A percentile compares a stretch with the other conserved stretches of the same genome.
phyloP scores from a whole-genome alignment of 2,113 vertebrate genomes.

The Suricata suricatta region DNA sequence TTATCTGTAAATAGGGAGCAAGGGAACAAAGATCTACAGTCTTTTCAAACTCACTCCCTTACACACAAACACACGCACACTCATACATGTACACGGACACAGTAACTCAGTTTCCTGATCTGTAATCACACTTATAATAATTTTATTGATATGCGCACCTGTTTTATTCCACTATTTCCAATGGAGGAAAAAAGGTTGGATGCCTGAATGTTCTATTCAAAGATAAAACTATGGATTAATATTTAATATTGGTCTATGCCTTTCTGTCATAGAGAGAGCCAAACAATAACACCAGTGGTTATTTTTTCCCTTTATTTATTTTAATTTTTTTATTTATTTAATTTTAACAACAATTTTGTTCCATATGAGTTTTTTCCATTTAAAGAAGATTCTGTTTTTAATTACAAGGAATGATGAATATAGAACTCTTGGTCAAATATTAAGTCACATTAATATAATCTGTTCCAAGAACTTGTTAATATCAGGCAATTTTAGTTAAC shows the following conservation, averaged over 20 bases:
- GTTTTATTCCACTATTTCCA: background rate
- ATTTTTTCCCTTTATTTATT: background rate
- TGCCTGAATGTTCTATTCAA: background rate
- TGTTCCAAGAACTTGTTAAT: background rate
- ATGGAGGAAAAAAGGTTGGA: background rate
- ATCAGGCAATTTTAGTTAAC: background rate
- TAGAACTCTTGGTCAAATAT: background rate
- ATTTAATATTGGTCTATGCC: background rate
- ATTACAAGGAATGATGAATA: background rate
- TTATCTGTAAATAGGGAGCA: background rate
- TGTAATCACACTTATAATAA: background rate
- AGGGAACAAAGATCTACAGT: rapidly evolving
- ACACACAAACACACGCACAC: background rate
- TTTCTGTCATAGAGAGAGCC: background rate
- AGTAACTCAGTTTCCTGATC: background rate
- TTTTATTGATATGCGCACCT: background rate
- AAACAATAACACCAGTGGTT: background rate
- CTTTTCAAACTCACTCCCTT: background rate
- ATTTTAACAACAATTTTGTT: background rate
- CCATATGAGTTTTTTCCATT: background rate
- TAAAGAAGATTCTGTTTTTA: background rate
- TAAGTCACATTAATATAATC: background rate
- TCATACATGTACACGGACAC: rapidly evolving
- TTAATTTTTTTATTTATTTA: background rate
- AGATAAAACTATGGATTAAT: background rate